phyloP scores from a whole-genome alignment of 1,140 invertebrate genomes.

The Scaptomyza pallida region DNA sequence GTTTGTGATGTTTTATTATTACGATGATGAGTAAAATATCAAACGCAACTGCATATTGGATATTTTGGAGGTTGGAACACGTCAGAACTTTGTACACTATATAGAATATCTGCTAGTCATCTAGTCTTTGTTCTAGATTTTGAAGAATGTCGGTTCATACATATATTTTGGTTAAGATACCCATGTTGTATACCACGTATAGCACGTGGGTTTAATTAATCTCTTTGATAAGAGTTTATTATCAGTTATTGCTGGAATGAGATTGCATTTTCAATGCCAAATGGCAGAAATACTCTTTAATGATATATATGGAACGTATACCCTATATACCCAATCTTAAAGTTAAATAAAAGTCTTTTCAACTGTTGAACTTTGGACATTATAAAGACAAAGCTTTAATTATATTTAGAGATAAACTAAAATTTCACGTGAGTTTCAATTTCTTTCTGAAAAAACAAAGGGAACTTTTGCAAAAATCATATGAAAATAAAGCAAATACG shows the following conservation, averaged over 20 bases:
- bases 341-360: neutral
- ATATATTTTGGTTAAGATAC: too few species aligned
- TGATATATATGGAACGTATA: slow-evolving; percentile 6
- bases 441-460: too few species aligned
- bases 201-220: slow-evolving; percentile 30
- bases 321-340: neutral
- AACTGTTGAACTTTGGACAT: neutral
- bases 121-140: too few species aligned
- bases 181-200: neutral
- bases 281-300: neutral
- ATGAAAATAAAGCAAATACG: neutral
- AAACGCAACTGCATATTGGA: too few species aligned
- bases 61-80: too few species aligned
- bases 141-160: too few species aligned
- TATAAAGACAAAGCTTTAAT: neutral
- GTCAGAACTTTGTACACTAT: too few species aligned
- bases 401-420: neutral
- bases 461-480: too few species aligned
- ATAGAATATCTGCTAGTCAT: neutral
- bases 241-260: slow-evolving; percentile 29
- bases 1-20: neutral
- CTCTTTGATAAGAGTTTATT: slow-evolving; percentile 38
- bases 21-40: neutral
- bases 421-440: neutral
- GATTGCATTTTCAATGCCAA: slow-evolving; percentile 34